Percentiles rank a stretch among this genome's conserved stretches.
These are phyloP conservation scores for Anthrax anthrax DNA, from an alignment of 2,888 invertebrate species.

Conservation along the genomic window DNA sequence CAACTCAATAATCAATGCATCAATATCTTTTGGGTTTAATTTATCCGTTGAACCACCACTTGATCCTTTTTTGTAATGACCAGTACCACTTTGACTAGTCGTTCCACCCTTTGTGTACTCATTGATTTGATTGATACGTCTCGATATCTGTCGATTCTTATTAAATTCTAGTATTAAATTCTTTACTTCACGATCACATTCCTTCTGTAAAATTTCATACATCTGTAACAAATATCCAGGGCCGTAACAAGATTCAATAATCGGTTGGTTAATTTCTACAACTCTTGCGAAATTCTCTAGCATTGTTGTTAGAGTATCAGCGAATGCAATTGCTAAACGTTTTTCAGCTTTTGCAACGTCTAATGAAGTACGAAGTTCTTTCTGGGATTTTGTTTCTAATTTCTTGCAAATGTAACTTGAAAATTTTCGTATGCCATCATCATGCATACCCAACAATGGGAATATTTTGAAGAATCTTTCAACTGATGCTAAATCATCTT, in stretches of 20 bases:
- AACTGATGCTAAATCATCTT: conserved; percentile 76
- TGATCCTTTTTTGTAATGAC: conserved; percentile 31
- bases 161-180: conserved; percentile 57
- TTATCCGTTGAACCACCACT: conserved; percentile 37
- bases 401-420: conserved; percentile 72
- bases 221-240: conserved; percentile 59
- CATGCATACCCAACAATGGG: conserved; percentile 81
- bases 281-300: conserved; percentile 76
- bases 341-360: conserved; percentile 52
- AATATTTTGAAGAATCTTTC: conserved; percentile 95
- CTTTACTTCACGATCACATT: conserved; percentile 54
- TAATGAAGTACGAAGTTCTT: conserved; percentile 53
- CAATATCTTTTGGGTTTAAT: conserved; percentile 69
- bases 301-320: conserved; percentile 69
- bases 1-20: conserved; percentile 77
- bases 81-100: conserved; percentile 14
- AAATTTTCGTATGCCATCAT: conserved; percentile 77
- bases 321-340: conserved; percentile 61
- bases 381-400: conserved; percentile 52
- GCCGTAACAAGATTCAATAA: conserved; percentile 81
- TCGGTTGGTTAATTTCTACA: conserved; percentile 74
- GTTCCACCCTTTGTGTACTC: conserved; percentile 38
- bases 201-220: conserved; percentile 56
- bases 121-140: conserved; percentile 47
- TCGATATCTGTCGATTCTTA: conserved; percentile 47